Base-by-base conservation (phyloP, 2,888 invertebrate species). In the Mayetiola destructor region DNA sequence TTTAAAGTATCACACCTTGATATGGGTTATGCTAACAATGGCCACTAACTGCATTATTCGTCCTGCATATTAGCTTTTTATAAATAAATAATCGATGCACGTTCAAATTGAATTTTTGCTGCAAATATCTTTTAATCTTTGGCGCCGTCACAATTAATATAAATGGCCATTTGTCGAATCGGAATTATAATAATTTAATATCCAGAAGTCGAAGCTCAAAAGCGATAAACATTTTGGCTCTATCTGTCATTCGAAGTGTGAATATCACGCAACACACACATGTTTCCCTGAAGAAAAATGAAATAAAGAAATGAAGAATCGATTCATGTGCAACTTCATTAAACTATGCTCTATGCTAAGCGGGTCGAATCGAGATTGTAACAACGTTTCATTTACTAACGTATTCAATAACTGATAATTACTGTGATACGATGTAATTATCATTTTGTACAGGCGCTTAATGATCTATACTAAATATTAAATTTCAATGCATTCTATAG, bases 121-220 rank as follows among this genome's bases (percentile, higher is more conserved):
- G n/a, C n/a, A n/a, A n/a, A n/a, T n/a, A n/a, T n/a, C n/a, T n/a
- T n/a, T n/a, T 42, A 23, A 42, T 42, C 42, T 23, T 42, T 48
- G 48, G 48, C 48, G 48, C 48, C 48, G 23, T 48, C 27, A 16
- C 27, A 48, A 48, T 48, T 48, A 48, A 48, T 27, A 48, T 48
- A 27, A 27, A 48, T 48, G 27, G 16, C 27, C 27, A 48, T 48
- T 48, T 48, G 48, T 48, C 48, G 42, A 42, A 23, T 42, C 23
- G 42, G 23, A 42, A 20, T 48, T 48, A 48, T 48, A n/a, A n/a
- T n/a, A 48, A 48, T 48, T 48, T 48, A 48, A 27, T 48, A 27
- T 27, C 48, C 27, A n/a, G n/a, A n/a, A n/a, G n/a, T n/a, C n/a
- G n/a, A n/a, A n/a, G n/a, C n/a, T n/a, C n/a, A n/a, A n/a, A 10